A percentile compares a stretch with the other conserved stretches of the same genome.
Evolutionary conservation across 2,113 vertebrate species (phyloP).

Genomic region (Eolophus roseicapilla): DNA sequence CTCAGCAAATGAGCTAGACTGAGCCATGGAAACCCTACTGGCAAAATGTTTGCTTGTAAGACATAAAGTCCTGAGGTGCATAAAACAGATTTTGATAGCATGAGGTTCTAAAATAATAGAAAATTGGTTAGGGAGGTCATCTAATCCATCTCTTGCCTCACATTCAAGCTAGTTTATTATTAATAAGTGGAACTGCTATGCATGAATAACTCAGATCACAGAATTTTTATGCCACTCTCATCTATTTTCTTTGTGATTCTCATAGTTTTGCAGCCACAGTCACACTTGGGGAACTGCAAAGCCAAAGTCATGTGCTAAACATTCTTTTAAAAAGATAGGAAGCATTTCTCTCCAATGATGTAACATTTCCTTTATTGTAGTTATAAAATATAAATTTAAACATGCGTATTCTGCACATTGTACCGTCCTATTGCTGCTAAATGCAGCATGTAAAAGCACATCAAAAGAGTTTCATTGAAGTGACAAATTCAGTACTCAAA

Average conservation of each 20-base stretch:
- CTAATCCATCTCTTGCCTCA: not conserved
- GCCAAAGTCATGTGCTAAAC: not conserved
- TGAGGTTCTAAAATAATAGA: not conserved
- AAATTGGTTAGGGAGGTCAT: not conserved
- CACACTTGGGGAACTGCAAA: not conserved
- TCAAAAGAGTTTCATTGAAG: not conserved
- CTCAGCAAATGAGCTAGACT: not conserved
- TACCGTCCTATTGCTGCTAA: not conserved
- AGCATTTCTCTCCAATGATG: not conserved
- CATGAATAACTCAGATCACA: not conserved
- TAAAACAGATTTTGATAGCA: not conserved
- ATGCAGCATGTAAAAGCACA: not conserved
- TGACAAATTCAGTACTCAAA: not conserved
- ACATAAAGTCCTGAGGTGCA: not conserved
- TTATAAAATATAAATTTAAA: not conserved
- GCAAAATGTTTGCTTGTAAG: not conserved
- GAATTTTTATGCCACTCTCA: not conserved
- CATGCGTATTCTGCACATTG: not conserved
- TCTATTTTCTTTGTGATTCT: not conserved
- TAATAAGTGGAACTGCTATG: not conserved
- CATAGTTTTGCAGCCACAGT: not conserved
- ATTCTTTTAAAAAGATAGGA: not conserved
- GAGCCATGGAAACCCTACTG: not conserved
- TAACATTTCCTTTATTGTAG: not conserved
- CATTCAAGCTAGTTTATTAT: not conserved